Evolutionary conservation across 2,797 vertebrate genomes (phyloP).

Genomic region (Monodelphis domestica): DNA sequence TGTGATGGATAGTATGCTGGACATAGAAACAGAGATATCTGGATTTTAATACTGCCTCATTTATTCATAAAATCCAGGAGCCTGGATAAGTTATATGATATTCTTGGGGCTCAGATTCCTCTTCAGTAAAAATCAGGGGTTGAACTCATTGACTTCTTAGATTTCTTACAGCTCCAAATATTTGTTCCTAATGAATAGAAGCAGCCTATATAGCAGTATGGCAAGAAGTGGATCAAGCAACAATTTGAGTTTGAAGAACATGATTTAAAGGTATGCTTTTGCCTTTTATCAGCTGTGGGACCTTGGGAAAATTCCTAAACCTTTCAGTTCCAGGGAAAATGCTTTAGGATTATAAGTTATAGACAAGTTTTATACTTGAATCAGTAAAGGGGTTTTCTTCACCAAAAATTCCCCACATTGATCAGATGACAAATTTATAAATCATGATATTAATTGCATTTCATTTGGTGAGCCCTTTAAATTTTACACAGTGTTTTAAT

Average conservation of each 20-base stretch:
- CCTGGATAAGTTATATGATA: not conserved
- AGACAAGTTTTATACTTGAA: not conserved
- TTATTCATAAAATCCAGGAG: not conserved
- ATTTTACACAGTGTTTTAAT: not conserved
- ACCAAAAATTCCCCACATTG: not conserved
- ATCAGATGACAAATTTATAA: not conserved
- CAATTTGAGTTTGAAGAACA: not conserved
- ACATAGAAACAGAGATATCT: too few relatives aligned
- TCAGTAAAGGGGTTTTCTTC: not conserved
- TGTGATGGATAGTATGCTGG: too few relatives aligned
- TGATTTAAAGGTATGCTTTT: not conserved
- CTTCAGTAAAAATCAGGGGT: not conserved
- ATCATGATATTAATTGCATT: not conserved
- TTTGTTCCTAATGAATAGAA: too few relatives aligned
- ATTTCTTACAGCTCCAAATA: not conserved
- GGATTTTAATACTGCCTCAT: not conserved
- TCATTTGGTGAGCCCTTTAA: not conserved
- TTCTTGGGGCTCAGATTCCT: not conserved
- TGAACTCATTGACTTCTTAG: not conserved
- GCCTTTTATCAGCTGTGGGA: not conserved
- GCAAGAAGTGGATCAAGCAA: not conserved
- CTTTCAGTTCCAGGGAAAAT: not conserved
- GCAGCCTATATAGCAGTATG: too few relatives aligned
- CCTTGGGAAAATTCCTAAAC: not conserved
- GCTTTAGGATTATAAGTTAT: not conserved